phyloP scores from a whole-genome alignment of 2,888 invertebrate genomes.

The Cephus pygmeus region DNA sequence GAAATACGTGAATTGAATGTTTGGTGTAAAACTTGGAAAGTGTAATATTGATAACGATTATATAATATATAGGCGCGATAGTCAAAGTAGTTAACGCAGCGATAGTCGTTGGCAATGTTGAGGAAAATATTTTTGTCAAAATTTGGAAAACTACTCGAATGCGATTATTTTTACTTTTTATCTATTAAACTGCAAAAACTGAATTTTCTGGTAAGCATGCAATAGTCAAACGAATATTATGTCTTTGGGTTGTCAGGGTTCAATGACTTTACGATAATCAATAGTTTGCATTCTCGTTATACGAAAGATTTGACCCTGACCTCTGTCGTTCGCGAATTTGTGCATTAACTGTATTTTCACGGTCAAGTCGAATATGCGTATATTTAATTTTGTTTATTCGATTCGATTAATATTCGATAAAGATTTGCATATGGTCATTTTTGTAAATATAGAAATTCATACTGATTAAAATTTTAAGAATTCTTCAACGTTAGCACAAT shows the following conservation, averaged over 20 bases:
- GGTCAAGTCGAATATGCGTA: not conserved
- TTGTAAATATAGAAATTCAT: not conserved
- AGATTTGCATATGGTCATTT: not conserved
- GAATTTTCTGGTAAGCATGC: not conserved
- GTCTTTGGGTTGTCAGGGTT: not conserved
- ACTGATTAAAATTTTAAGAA: not conserved
- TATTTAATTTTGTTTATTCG: not conserved
- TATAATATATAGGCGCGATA: not conserved
- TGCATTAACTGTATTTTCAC: not conserved
- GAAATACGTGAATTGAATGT: not conserved
- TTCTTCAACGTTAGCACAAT: not conserved
- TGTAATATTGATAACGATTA: not conserved
- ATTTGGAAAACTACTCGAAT: not conserved
- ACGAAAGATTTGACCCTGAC: not conserved
- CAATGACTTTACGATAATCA: not conserved
- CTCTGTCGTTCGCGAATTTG: not conserved
- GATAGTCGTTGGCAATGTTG: not conserved
- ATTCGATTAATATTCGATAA: not conserved
- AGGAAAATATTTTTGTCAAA: not conserved
- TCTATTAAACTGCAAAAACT: not conserved
- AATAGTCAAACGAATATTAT: not conserved
- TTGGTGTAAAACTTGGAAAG: not conserved
- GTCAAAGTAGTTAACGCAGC: not conserved
- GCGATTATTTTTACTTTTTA: not conserved
- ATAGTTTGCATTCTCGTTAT: not conserved